Conservation (phyloP, 2,888 invertebrate species). For the Branchellion lobata region DNA sequence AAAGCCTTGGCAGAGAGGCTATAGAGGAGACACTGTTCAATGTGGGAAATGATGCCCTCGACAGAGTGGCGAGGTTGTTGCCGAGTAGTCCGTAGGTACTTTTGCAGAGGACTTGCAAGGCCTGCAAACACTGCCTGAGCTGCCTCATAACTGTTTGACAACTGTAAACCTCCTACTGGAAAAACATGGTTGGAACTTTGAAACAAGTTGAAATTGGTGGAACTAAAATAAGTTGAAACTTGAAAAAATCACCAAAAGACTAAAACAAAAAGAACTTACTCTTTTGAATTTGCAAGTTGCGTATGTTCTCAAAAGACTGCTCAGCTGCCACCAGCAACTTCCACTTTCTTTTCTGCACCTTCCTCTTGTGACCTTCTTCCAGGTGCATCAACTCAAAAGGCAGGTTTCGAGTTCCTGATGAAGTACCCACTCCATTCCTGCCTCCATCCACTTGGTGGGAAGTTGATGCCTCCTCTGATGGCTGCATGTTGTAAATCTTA, state of each 20-base stretch:
- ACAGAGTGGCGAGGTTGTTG: slow-evolving; percentile 94
- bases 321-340: slow-evolving; percentile 89
- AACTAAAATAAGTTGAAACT: too few relatives aligned
- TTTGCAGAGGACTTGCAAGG: slow-evolving; percentile 90
- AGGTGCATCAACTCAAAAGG: slow-evolving; percentile 91
- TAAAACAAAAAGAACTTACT: not conserved
- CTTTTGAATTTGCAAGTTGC: slow-evolving; percentile 69
- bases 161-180: slow-evolving; percentile 72
- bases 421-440: not conserved
- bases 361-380: slow-evolving; percentile 90
- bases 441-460: not conserved
- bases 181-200: slow-evolving; percentile 12
- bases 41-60: slow-evolving; percentile 84
- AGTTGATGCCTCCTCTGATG: not conserved
- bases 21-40: slow-evolving; percentile 86
- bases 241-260: not conserved
- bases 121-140: slow-evolving; percentile 97
- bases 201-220: too few relatives aligned
- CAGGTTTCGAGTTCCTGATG: not conserved
- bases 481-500: slow-evolving; percentile 95
- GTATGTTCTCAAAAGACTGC: slow-evolving; percentile 96
- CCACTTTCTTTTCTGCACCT: slow-evolving; percentile 86
- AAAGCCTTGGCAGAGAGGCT: slow-evolving; percentile 92
- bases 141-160: slow-evolving; percentile 86
- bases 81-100: slow-evolving; percentile 88